phyloP scores from a whole-genome alignment of 1,140 invertebrate species.

The Dreissena polymorpha region DNA sequence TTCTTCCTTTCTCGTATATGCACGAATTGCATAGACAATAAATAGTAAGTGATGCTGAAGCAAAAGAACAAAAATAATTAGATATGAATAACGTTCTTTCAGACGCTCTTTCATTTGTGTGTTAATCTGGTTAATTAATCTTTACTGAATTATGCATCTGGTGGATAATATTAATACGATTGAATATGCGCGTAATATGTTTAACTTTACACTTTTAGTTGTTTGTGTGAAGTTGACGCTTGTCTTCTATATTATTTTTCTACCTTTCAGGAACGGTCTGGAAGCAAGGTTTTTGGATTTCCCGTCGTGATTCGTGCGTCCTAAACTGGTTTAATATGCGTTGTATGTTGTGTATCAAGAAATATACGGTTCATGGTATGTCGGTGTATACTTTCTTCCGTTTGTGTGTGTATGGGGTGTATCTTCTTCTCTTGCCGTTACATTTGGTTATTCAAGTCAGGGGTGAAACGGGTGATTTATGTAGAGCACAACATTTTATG shows the following conservation, averaged over 20 bases:
- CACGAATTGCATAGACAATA: neutral
- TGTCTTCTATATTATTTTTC: neutral
- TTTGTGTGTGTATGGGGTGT: no score
- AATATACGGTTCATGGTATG: no score
- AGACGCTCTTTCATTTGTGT: neutral
- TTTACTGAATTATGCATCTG: neutral
- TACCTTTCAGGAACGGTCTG: conserved; percentile 20
- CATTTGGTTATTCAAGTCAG: no score
- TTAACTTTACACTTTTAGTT: neutral
- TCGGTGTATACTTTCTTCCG: no score
- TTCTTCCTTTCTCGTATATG: no score
- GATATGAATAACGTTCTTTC: neutral
- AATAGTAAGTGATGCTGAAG: neutral
- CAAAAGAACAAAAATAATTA: neutral
- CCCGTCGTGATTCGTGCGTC: neutral
- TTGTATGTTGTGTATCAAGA: no score
- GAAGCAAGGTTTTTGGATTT: conserved; percentile 26
- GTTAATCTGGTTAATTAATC: neutral
- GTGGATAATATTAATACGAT: neutral
- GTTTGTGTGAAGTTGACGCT: neutral
- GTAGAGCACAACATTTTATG: no score
- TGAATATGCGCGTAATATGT: neutral
- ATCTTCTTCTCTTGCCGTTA: no score
- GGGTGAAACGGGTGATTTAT: no score
- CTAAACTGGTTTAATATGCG: neutral